Base-by-base conservation (phyloP, 2,888 invertebrate species). In the Norana najaformis region DNA sequence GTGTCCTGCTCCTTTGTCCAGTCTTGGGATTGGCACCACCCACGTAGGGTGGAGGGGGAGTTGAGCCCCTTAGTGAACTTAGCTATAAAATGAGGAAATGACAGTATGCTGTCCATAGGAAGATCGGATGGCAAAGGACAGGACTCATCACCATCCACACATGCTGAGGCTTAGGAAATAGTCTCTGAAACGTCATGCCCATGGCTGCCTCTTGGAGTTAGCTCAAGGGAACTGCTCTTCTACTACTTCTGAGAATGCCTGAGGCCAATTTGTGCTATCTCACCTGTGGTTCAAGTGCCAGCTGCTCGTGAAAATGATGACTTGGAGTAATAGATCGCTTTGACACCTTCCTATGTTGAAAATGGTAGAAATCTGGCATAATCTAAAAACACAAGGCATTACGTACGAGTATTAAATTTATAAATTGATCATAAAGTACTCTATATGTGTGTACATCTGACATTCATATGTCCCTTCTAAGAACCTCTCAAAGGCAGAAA, bases 281-380 rank as follows among this genome's bases (percentile, higher is more conserved):
- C 53, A 90, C 90, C 85, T 89, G 35, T 38, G 38, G 83, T 38
- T 90, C 88, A 83, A 39, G 38, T 37, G 35, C 35, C 35, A 91
- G 90, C 23, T 37, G 38, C 16, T 85, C 35, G 20, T 91, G 91
- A 89, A 88, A 38, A 18, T 90, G 41, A 39, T 39, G 47, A 88
- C 89, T 91, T 38, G 90, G 69, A n/a, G 14, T 18, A n/a, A 90
- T 38, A 82, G 91, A 91, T 30, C 90, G 88, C 88, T 91, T 91
- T 39, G 83, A 47, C 39, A 91, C 88, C n/a, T 37, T 83, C 23
- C 85, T 83, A 89, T 91, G 91, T 85, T 90, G 69, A 47, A 91
- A 90, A 23, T 41, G 47, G 41, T 90, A 91, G 89, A 85, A 91
- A 34, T 85, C 91, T 20, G 91, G 91, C 89, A 91, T 91, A 82